These are phyloP conservation scores for Progne subis DNA, from an alignment of 2,113 vertebrate genomes.

Conservation along the genomic window DNA sequence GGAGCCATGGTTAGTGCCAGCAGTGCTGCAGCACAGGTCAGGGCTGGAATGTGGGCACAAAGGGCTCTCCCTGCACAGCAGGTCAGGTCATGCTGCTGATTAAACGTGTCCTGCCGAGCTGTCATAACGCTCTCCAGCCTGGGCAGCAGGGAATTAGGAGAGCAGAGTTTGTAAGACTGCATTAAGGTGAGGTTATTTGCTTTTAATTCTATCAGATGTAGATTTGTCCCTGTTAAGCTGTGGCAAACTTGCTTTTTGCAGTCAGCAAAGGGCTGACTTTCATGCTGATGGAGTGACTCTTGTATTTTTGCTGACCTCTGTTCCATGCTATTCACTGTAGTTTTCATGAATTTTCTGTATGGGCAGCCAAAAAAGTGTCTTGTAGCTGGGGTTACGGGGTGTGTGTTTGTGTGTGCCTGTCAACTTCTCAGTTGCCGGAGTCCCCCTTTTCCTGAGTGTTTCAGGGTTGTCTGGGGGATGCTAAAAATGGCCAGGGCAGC, in stretches of 20 bases:
- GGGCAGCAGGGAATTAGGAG: neutral
- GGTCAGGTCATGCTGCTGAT: constrained; percentile 8
- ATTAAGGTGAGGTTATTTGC: neutral
- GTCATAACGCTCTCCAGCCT: neutral
- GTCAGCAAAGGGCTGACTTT: neutral
- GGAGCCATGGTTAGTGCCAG: neutral
- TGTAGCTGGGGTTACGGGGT: neutral
- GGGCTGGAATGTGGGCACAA: neutral
- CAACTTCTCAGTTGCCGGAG: neutral
- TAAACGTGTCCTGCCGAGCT: neutral
- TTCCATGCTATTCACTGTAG: neutral
- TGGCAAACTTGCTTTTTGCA: neutral
- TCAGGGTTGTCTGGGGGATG: neutral
- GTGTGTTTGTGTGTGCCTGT: neutral
- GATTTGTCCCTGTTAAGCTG: neutral
- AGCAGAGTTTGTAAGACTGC: neutral
- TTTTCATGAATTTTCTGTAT: neutral
- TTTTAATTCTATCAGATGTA: neutral
- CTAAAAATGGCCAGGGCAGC: neutral
- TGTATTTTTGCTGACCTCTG: neutral
- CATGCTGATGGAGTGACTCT: neutral
- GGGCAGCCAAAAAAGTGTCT: neutral
- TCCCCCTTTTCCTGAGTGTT: neutral
- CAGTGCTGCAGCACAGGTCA: neutral
- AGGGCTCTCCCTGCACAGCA: constrained; percentile 15